These are phyloP conservation scores for Chaenocephalus aceratus DNA, from an alignment of 2,113 vertebrate species.

Conservation along the genomic window DNA sequence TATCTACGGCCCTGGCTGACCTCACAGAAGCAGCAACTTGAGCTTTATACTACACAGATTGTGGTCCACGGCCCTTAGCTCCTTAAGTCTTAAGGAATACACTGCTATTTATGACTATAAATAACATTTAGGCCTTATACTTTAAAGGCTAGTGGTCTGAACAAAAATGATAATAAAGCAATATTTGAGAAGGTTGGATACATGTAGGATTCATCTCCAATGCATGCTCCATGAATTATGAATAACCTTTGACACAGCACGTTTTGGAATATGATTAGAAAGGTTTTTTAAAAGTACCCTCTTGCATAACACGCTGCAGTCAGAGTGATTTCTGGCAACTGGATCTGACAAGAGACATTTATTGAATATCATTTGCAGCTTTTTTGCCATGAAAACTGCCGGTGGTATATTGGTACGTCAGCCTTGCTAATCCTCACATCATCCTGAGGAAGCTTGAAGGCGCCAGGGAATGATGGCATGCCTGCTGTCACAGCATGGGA, in stretches of 20 bases:
- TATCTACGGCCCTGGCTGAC: conserved; percentile 38
- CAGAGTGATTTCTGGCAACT: conserved; percentile 24
- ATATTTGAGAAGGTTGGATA: neutral
- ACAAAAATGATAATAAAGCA: neutral
- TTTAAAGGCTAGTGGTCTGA: neutral
- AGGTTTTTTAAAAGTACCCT: neutral
- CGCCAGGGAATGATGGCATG: conserved; percentile 52
- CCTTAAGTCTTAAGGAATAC: conserved; percentile 30
- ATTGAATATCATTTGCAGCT: neutral
- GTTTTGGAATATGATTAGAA: neutral
- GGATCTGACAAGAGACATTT: conserved; percentile 15
- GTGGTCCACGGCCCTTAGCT: conserved; percentile 31
- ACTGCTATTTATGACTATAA: conserved; percentile 33
- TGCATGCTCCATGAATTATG: too few species aligned
- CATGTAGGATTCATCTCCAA: neutral
- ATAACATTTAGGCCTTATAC: neutral
- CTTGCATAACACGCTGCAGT: conserved; percentile 1
- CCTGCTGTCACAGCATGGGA: conserved; percentile 39
- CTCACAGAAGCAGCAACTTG: conserved; percentile 30
- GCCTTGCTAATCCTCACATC: conserved; percentile 47
- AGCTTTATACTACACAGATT: conserved; percentile 33
- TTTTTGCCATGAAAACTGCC: conserved; percentile 12
- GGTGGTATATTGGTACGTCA: conserved; percentile 32
- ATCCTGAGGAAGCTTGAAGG: conserved; percentile 28
- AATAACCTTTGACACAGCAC: neutral